A percentile compares a stretch with the other conserved stretches of the same genome.
Evolutionary conservation across 2,888 invertebrate genomes (phyloP).

Genomic region (Chirona hameri): DNA sequence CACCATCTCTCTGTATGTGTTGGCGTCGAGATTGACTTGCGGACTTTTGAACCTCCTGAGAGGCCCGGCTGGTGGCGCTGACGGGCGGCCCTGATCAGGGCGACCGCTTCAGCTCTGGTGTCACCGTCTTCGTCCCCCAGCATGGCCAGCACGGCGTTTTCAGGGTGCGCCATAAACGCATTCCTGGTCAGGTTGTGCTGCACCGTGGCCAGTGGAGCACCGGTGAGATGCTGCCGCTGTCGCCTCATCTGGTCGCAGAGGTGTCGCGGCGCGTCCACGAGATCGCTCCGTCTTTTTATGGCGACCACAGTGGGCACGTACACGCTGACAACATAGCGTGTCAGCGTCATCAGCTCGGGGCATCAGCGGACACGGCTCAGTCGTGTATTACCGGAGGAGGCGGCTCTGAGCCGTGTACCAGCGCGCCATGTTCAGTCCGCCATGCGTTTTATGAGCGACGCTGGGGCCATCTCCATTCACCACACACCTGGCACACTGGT

Average conservation of each 20-base stretch:
- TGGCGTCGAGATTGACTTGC: not conserved
- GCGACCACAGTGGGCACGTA: not conserved
- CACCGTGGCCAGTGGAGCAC: not conserved
- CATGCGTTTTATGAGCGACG: not conserved
- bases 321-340: not conserved
- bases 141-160: not conserved
- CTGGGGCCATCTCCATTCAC: not conserved
- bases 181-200: not conserved
- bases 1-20: not conserved
- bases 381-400: not conserved
- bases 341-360: not conserved
- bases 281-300: not conserved
- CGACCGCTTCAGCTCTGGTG: slow-evolving; percentile 1
- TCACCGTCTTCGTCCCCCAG: not conserved
- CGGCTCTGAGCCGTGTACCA: not conserved
- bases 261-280: not conserved
- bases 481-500: not conserved
- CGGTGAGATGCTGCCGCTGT: not conserved
- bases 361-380: not conserved
- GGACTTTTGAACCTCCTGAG: not conserved
- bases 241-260: not conserved
- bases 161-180: not conserved
- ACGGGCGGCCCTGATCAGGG: not conserved
- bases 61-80: not conserved
- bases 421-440: not conserved